Evolutionary conservation across 2,888 invertebrate species (phyloP).

Genomic region (Brachyopa scutellaris): DNA sequence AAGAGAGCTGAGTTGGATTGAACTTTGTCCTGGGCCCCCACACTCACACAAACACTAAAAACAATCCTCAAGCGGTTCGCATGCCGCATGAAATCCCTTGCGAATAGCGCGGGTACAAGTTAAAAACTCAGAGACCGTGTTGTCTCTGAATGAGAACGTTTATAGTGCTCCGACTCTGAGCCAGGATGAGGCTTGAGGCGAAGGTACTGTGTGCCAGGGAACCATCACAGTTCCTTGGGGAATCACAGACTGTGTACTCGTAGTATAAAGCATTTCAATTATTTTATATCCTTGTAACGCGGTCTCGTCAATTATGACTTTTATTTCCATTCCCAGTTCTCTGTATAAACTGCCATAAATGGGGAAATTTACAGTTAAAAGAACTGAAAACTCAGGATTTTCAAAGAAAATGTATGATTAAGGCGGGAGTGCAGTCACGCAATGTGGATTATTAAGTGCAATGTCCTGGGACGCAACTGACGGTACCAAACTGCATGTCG

Average conservation of each 20-base stretch:
- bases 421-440: conserved; percentile 62
- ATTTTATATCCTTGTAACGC: conserved; percentile 73
- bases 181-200: background rate
- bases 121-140: conserved; percentile 24
- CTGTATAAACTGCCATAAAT: conserved; percentile 63
- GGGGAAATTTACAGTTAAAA: conserved; percentile 42
- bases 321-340: conserved; percentile 58
- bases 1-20: conserved; percentile 24
- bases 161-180: conserved; percentile 24
- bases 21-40: conserved; percentile 55
- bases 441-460: conserved; percentile 68
- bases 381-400: conserved; percentile 65
- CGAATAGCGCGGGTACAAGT: conserved; percentile 44
- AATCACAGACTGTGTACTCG: too few species aligned
- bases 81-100: conserved; percentile 67
- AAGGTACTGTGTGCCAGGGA: background rate
- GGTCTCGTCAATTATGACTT: conserved; percentile 73
- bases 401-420: conserved; percentile 50
- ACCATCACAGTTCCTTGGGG: conserved; percentile 60
- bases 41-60: background rate
- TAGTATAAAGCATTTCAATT: conserved; percentile 72
- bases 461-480: conserved; percentile 65
- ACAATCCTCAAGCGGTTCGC: conserved; percentile 69
- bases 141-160: conserved; percentile 19
- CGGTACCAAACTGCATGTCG: too few species aligned